Evolutionary conservation across 2,888 invertebrate species (phyloP).

Genomic region (Platycnemis pennipes): DNA sequence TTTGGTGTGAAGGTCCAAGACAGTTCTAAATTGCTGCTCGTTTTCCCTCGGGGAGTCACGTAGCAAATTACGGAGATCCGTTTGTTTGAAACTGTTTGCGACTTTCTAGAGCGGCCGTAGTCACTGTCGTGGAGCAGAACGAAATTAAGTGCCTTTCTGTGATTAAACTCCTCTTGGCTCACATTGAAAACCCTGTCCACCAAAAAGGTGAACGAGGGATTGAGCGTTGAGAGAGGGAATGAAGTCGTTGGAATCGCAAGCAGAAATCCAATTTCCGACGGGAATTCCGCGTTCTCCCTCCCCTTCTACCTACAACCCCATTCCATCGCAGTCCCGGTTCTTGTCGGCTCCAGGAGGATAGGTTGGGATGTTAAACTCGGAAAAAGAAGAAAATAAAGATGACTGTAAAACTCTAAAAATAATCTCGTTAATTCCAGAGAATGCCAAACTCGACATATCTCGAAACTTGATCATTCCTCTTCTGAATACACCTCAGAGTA

Average conservation of each 20-base stretch:
- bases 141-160: not conserved
- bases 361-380: too few species aligned
- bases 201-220: not conserved
- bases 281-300: not conserved
- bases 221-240: not conserved
- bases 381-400: not conserved
- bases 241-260: not conserved
- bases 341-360: too few species aligned
- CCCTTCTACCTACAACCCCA: not conserved
- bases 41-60: not conserved
- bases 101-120: not conserved
- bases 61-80: not conserved
- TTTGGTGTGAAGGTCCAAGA: not conserved
- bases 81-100: not conserved
- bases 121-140: not conserved
- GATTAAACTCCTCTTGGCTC: not conserved
- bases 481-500: not conserved
- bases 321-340: not conserved
- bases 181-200: not conserved
- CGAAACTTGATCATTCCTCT: not conserved
- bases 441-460: not conserved
- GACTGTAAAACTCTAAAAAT: not conserved
- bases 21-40: not conserved
- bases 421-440: too few species aligned
- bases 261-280: conserved; percentile 15